phyloP scores from a whole-genome alignment of 2,113 vertebrate genomes.

The Paracyprichromis sp. region DNA sequence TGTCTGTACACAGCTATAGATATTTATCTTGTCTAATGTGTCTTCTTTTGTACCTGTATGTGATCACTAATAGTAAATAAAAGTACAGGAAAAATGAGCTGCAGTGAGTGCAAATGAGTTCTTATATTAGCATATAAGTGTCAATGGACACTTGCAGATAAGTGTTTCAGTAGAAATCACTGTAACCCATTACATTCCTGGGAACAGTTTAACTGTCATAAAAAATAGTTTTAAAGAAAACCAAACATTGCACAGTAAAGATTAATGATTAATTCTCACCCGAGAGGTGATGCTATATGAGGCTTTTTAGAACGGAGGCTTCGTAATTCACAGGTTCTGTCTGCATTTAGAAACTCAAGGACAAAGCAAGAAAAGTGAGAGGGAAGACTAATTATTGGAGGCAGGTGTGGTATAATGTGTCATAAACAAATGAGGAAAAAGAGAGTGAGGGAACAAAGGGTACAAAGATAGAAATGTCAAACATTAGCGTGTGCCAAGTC shows the following conservation, averaged over 20 bases:
- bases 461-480: conserved; percentile 57
- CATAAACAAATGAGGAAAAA: conserved; percentile 42
- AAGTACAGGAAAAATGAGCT: background rate
- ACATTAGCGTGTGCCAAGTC: conserved; percentile 28
- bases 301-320: background rate
- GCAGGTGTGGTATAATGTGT: conserved; percentile 55
- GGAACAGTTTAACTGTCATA: background rate
- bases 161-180: background rate
- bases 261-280: background rate
- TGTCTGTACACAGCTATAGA: background rate
- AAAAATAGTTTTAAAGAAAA: background rate
- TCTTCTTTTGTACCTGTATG: background rate
- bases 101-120: background rate
- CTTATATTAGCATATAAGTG: background rate
- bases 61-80: background rate
- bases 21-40: background rate
- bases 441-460: conserved; percentile 48
- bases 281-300: background rate
- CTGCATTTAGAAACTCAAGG: conserved; percentile 35
- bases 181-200: background rate
- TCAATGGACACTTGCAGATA: background rate
- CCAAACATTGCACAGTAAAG: background rate
- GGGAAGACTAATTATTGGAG: conserved; percentile 13
- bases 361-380: background rate
- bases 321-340: background rate